Conservation (phyloP, 1,140 invertebrate genomes). For the Plectrocnemia conspersa region DNA sequence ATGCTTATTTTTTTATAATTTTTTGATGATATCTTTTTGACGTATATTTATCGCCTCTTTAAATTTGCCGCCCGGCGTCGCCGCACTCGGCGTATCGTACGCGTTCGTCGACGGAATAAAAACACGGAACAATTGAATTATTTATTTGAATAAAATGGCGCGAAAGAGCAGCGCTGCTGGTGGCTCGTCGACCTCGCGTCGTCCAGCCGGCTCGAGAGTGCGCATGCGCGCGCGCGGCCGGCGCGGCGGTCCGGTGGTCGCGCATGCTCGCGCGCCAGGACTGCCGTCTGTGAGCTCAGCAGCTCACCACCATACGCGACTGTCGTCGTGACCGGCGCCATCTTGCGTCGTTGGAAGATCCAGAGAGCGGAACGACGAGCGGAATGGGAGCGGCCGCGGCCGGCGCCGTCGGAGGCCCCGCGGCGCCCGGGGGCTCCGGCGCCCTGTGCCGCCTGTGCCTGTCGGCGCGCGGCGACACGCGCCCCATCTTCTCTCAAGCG, state of each 20-base stretch:
- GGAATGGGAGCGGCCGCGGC: neutral
- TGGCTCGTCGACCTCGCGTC: neutral
- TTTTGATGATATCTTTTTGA: too few relatives aligned
- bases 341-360: neutral
- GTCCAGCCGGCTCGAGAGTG: too few relatives aligned
- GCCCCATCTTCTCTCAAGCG: conserved; percentile 47
- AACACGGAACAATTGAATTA: too few relatives aligned
- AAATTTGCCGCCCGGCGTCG: too few relatives aligned
- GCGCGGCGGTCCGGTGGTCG: neutral
- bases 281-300: neutral
- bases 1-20: too few relatives aligned
- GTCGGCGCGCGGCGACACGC: conserved; percentile 52
- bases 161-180: neutral
- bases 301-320: too few relatives aligned
- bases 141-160: neutral
- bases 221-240: conserved; percentile 11
- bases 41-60: too few relatives aligned
- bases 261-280: neutral
- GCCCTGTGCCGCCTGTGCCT: conserved; percentile 58
- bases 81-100: too few relatives aligned
- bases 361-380: neutral
- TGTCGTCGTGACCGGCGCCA: too few relatives aligned
- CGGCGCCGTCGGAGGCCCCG: neutral
- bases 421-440: neutral
- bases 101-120: too few relatives aligned